Percentiles rank a stretch among this genome's conserved stretches.
These are phyloP conservation scores for Peromyscus polionotus DNA, from an alignment of 2,113 vertebrate species.

Conservation along the genomic window DNA sequence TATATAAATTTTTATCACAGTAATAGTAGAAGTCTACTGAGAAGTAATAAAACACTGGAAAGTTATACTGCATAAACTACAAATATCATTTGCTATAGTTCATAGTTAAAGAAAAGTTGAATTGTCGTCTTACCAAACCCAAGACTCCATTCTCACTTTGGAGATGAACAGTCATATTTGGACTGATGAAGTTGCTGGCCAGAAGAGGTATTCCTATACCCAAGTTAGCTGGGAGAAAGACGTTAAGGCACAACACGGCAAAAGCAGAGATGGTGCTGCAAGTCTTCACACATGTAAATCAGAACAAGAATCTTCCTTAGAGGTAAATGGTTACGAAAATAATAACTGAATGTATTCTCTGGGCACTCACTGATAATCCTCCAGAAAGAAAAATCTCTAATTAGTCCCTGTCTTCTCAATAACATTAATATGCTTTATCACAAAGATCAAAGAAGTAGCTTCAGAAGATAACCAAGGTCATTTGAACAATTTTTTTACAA, in stretches of 20 bases:
- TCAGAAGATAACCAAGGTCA: slow-evolving; percentile 18
- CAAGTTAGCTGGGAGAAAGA: slow-evolving; percentile 92
- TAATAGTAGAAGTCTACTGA: slow-evolving; percentile 12
- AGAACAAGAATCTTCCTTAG: background rate
- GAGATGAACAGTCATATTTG: slow-evolving; percentile 96
- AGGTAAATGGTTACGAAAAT: background rate
- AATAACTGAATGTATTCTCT: slow-evolving; percentile 36
- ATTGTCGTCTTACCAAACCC: slow-evolving; percentile 93
- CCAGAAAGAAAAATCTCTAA: slow-evolving; percentile 48
- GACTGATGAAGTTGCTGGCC: slow-evolving; percentile 98
- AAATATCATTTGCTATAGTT: slow-evolving; percentile 8
- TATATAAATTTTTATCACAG: background rate
- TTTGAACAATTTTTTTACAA: background rate
- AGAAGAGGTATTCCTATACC: slow-evolving; percentile 98
- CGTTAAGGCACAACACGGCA: slow-evolving; percentile 86
- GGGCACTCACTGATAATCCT: background rate
- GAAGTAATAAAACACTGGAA: slow-evolving; percentile 27
- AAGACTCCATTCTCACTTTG: slow-evolving; percentile 99
- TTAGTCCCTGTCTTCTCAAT: slow-evolving; percentile 13
- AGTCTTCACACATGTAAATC: background rate
- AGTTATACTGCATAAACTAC: background rate
- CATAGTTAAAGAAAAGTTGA: slow-evolving; percentile 40
- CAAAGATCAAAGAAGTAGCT: slow-evolving; percentile 32
- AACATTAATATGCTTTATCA: slow-evolving; percentile 24
- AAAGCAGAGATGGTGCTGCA: background rate